Percentiles rank a stretch among this genome's conserved stretches.
phyloP scores from a whole-genome alignment of 1,140 invertebrate species.

The Psix sp. region DNA sequence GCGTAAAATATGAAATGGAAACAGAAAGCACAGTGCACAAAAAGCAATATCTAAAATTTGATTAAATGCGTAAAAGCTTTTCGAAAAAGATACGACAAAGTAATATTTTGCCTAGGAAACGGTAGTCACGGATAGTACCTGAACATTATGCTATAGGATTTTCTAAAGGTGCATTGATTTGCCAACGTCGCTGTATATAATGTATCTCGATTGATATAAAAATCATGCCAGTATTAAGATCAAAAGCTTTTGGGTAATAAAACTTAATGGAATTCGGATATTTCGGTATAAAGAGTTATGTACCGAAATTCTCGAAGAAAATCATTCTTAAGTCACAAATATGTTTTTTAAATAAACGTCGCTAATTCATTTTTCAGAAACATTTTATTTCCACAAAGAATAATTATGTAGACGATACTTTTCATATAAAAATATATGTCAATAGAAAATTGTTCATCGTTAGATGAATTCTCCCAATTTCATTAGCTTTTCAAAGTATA shows the following conservation, averaged over 20 bases:
- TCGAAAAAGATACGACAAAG: not conserved
- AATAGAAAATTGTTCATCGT: too few relatives aligned
- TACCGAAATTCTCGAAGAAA: too few relatives aligned
- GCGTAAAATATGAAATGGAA: constrained; percentile 12
- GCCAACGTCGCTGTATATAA: not conserved
- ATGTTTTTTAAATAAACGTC: too few relatives aligned
- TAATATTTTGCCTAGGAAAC: not conserved
- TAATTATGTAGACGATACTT: too few relatives aligned
- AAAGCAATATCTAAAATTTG: constrained; percentile 5
- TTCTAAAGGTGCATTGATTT: constrained; percentile 5
- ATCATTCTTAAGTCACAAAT: too few relatives aligned
- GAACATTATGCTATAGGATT: constrained; percentile 17
- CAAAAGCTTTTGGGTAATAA: constrained; percentile 12
- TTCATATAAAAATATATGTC: too few relatives aligned
- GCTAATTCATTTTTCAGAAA: too few relatives aligned
- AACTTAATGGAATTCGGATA: constrained; percentile 14
- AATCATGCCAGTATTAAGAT: constrained; percentile 1
- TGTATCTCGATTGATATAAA: constrained; percentile 23
- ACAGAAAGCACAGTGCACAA: not conserved
- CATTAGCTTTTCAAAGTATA: too few relatives aligned
- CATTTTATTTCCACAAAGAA: too few relatives aligned
- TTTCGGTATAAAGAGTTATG: too few relatives aligned
- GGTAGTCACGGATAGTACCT: not conserved
- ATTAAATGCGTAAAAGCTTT: constrained; percentile 16
- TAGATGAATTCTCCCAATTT: too few relatives aligned